Evolutionary conservation across 2,113 vertebrate genomes (phyloP).

Genomic region (Cervus canadensis): DNA sequence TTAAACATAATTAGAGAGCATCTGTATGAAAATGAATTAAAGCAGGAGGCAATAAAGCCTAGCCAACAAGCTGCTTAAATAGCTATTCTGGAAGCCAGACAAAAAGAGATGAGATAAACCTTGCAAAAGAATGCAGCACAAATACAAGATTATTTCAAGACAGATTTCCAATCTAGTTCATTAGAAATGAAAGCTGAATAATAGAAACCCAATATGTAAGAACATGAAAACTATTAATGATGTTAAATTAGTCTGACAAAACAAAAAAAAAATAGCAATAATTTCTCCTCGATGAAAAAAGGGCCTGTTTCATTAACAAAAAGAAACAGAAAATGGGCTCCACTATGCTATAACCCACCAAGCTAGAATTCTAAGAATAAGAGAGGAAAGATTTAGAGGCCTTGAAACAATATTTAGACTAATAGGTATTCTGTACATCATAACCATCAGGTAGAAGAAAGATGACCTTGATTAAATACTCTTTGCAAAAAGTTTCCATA

Average conservation of each 20-base stretch:
- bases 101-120: conserved; percentile 27
- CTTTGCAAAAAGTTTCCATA: not conserved
- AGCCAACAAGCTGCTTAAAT: not conserved
- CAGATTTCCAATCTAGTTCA: not conserved
- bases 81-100: not conserved
- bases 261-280: not conserved
- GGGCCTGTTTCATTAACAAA: not conserved
- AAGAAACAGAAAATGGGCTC: not conserved
- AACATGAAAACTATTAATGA: not conserved
- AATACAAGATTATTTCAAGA: not conserved
- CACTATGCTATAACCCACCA: not conserved
- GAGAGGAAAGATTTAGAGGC: not conserved
- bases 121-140: not conserved
- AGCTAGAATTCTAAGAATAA: not conserved
- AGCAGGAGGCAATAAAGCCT: conserved; percentile 2
- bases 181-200: not conserved
- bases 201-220: not conserved
- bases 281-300: not conserved
- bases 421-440: not conserved
- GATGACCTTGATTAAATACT: not conserved
- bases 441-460: not conserved
- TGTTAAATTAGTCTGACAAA: not conserved
- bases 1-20: not conserved
- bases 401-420: not conserved
- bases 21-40: conserved; percentile 37